Conservation (phyloP, 2,113 vertebrate species). For the Capra hircus region DNA sequence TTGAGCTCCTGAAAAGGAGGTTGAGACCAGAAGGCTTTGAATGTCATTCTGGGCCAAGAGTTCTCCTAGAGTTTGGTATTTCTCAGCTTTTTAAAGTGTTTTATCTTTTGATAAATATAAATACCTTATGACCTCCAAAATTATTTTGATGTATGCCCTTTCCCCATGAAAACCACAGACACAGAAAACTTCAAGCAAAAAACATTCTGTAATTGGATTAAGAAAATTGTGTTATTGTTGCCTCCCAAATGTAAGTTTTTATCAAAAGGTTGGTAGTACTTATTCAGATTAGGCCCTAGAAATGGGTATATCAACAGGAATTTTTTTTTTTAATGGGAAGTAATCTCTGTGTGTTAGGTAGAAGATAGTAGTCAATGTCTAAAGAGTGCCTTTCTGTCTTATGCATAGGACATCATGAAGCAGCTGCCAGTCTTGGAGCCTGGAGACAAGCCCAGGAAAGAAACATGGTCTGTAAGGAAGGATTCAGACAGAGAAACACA, state of each 20-base stretch:
- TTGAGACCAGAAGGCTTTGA: not conserved
- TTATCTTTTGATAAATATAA: slow-evolving; percentile 34
- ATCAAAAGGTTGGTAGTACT: not conserved
- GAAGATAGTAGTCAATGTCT: not conserved
- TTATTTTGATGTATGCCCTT: not conserved
- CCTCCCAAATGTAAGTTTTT: not conserved
- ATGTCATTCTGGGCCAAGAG: not conserved
- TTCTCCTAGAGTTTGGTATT: slow-evolving; percentile 22
- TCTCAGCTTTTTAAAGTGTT: not conserved
- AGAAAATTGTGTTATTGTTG: not conserved
- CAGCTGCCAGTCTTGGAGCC: slow-evolving; percentile 85
- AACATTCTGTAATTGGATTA: not conserved
- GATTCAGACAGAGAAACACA: not conserved
- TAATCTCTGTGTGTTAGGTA: not conserved
- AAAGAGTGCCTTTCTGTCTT: slow-evolving; percentile 54
- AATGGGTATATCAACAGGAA: not conserved
- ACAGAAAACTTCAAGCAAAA: not conserved
- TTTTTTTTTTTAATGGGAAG: not conserved
- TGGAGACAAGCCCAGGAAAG: slow-evolving; percentile 80
- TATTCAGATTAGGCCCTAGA: not conserved
- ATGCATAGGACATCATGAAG: slow-evolving; percentile 79
- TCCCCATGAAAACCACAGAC: not conserved
- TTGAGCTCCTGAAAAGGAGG: not conserved
- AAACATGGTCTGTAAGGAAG: slow-evolving; percentile 73
- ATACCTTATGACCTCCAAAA: not conserved